These are phyloP conservation scores for Periophthalmus magnuspinnatus DNA, from an alignment of 2,797 vertebrate genomes.

Conservation along the genomic window DNA sequence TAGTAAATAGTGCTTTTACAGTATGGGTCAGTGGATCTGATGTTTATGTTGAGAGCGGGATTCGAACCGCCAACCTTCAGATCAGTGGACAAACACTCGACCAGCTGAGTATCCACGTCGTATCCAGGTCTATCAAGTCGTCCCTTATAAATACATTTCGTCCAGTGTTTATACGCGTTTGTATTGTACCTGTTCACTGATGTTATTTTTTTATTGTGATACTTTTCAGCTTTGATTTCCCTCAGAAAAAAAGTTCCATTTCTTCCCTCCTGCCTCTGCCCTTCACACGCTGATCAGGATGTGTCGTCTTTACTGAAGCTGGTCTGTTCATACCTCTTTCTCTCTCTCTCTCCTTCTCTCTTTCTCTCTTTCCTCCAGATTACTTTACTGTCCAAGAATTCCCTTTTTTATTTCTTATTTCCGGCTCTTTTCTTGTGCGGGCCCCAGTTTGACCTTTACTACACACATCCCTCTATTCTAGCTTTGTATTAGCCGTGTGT, in stretches of 20 bases:
- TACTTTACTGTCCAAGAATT: constrained; percentile 60
- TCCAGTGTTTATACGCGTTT: not conserved
- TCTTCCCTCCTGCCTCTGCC: constrained; percentile 39
- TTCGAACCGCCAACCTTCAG: too few relatives aligned
- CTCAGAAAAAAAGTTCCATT: constrained; percentile 27
- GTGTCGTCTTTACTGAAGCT: constrained; percentile 42
- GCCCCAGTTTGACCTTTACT: constrained; percentile 52
- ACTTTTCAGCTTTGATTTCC: not conserved
- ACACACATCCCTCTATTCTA: constrained; percentile 42
- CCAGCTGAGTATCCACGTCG: too few relatives aligned
- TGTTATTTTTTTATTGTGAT: not conserved
- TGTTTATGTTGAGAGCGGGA: too few relatives aligned
- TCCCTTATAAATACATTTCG: too few relatives aligned
- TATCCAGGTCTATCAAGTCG: too few relatives aligned
- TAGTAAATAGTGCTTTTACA: too few relatives aligned
- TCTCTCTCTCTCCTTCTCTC: constrained; percentile 39
- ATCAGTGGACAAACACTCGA: too few relatives aligned
- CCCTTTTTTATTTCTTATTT: constrained; percentile 63
- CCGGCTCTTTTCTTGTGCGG: constrained; percentile 64
- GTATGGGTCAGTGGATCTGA: too few relatives aligned
- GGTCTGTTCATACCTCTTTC: constrained; percentile 37
- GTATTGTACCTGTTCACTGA: not conserved
- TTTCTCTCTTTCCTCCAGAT: constrained; percentile 45
- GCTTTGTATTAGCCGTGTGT: constrained; percentile 20
- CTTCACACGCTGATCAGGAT: constrained; percentile 31